Base-by-base conservation (phyloP, 2,113 vertebrate genomes). In the Rhagologus leucostigma region DNA sequence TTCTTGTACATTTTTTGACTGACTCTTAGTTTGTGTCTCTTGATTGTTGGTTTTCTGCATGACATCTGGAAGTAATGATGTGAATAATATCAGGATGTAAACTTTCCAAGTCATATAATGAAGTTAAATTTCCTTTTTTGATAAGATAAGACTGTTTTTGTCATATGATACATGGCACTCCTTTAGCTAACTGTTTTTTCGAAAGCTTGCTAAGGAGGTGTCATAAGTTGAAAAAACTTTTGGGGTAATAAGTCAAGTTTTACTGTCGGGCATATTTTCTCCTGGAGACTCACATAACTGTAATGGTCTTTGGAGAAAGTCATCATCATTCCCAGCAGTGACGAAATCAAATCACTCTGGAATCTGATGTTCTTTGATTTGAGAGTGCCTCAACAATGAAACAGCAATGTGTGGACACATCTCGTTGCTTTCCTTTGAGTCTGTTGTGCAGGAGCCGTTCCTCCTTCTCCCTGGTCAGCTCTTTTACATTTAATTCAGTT, bases 401-500 rank as follows among this genome's bases (percentile, higher is more conserved):
- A 41, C 47, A 75, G 78, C 71, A 49, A 44, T 4, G 59, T 16
- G 52, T 74, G 78, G 74, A 16, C 33, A 42, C 33, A 22, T 26
- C 57, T 41, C 16, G 5, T 27, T 68, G 59, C 17, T 49, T 90
- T 82, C 32, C 70, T 70, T 70, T 41, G 62, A 70, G 37, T 26
- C 69, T 59, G 32, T 30, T n/a, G 59, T 68, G 81, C 68, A 30
- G 69, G 50, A 79, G 46, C 37, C 29, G 10, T 41, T 93, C 65
- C 62, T 95, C 37, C 53, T 29, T 80, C 80, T 65, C 77, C 65
- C 39, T 5, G 4, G 33, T 69, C 87, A 90, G 76, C 69, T 89
- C 84, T 86, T 95, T 70, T 68, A 42, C 39, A 32, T 92, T 92
- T 94, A 91, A 97, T 95, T 95, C 88, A 65, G 92, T 97, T 96